Evolutionary conservation across 2,797 vertebrate species (phyloP), one percentile per base, ranked within the genome.

Genomic region (Pithecia hirsuta): DNA sequence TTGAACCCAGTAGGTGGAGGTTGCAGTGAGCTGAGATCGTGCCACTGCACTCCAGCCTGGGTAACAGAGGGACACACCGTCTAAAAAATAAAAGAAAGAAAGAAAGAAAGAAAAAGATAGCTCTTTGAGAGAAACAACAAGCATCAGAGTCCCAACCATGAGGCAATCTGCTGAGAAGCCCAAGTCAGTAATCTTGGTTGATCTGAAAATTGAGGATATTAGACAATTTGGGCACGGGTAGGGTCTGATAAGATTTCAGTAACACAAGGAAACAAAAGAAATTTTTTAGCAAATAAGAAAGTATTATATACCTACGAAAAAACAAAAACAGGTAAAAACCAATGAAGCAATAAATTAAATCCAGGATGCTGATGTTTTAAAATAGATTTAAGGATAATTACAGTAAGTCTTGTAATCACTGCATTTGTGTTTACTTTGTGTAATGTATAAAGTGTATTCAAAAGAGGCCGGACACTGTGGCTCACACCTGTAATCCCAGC

Each of bases 211-310:
- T 19, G 76, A 74, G 11, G 52, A 19, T 22, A 79, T 19, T 33
- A 61, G 33, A 46, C 48, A 44, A 20, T 52, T 28, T 78, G 3
- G 17, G 64, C 33, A 33, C 1, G 1, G 33, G 33, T 8, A 30
- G 19, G 20, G 7, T 61, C 55, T 22, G 59, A 78, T 28, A 75
- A 88, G 50, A 67, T 79, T 93, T 91, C 19, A 50, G 11, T 67
- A 46, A 84, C 30, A 22, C n/a, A 70, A 95, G 93, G 57, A 78
- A 84, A 80, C 39, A 84, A 91, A 74, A 88, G 30, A 76, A n/a
- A 12, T 96, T 59, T 87, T 88, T 96, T 44, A 88, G 30, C 20
- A 76, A 36, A 67, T 83, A 26, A 57, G 19, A 57, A 76, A 46
- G 9, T 74, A 55, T 61, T 24, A 52, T 44, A 50, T 57, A 36